Conservation (phyloP, 2,113 vertebrate genomes). For the Capra hircus region DNA sequence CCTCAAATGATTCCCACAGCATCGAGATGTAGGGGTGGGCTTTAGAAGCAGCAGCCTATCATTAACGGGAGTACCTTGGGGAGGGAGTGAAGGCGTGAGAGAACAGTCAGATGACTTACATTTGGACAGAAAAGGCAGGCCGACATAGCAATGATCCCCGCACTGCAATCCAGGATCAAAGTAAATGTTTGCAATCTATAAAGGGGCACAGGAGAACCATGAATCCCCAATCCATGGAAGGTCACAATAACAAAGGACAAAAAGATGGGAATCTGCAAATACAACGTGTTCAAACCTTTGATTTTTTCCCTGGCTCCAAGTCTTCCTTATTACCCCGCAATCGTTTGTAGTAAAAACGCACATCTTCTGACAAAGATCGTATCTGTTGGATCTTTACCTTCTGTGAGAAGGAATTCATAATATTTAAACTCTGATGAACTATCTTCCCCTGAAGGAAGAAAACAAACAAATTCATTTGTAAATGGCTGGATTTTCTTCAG, state of each 20-base stretch:
- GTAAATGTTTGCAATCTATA: conserved; percentile 98
- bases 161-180: conserved; percentile 96
- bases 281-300: conserved; percentile 87
- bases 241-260: background rate
- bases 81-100: background rate
- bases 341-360: conserved; percentile 94
- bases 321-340: conserved; percentile 94
- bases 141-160: conserved; percentile 95
- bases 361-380: conserved; percentile 91
- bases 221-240: background rate
- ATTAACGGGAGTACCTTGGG: background rate
- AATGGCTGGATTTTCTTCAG: conserved; percentile 14
- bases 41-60: background rate
- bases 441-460: conserved; percentile 88
- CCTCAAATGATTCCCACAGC: background rate
- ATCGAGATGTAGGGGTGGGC: background rate
- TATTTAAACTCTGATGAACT: conserved; percentile 94
- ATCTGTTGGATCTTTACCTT: conserved; percentile 95
- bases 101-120: conserved; percentile 84
- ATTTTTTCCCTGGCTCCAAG: conserved; percentile 93
- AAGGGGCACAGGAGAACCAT: conserved; percentile 55
- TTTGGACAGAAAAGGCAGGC: conserved; percentile 95
- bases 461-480: conserved; percentile 6
- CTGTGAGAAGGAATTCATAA: conserved; percentile 97
- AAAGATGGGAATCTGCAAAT: background rate